Evolutionary conservation across 2,888 invertebrate genomes (phyloP).

Genomic region (Nomada goodeniana): DNA sequence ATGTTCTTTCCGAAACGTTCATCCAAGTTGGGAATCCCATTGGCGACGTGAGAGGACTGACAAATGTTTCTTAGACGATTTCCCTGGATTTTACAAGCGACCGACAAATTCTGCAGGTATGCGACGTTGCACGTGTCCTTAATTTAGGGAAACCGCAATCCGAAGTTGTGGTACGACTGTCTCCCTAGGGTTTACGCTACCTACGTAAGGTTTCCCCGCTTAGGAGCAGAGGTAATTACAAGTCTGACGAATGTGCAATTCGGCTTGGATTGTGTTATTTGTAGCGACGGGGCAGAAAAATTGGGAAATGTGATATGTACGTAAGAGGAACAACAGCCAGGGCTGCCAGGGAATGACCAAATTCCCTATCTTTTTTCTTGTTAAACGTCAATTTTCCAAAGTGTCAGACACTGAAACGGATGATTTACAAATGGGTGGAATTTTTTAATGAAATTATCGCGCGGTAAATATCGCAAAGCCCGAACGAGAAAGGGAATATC

Average conservation of each 20-base stretch:
- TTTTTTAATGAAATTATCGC: neutral
- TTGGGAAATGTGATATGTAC: too few relatives aligned
- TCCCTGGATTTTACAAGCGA: slow-evolving; percentile 1
- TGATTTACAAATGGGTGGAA: neutral
- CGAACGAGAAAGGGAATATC: neutral
- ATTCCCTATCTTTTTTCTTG: too few relatives aligned
- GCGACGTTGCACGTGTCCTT: slow-evolving; percentile 20
- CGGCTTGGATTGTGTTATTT: too few relatives aligned
- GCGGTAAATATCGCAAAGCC: neutral
- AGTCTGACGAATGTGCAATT: too few relatives aligned
- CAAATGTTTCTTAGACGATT: slow-evolving; percentile 9
- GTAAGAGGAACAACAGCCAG: too few relatives aligned
- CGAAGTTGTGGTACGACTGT: slow-evolving; percentile 9
- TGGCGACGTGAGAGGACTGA: slow-evolving; percentile 1
- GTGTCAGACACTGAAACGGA: too few relatives aligned
- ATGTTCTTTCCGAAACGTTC: neutral
- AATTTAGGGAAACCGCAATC: slow-evolving; percentile 26
- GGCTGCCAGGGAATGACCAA: too few relatives aligned
- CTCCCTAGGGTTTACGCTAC: slow-evolving; percentile 7
- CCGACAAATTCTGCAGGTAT: slow-evolving; percentile 7
- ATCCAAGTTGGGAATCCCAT: neutral
- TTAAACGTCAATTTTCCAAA: too few relatives aligned
- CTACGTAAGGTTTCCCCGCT: too few relatives aligned
- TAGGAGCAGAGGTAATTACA: too few relatives aligned
- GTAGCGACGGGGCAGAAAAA: too few relatives aligned